phyloP scores from a whole-genome alignment of 2,888 invertebrate species.

The Laothoe populi region DNA sequence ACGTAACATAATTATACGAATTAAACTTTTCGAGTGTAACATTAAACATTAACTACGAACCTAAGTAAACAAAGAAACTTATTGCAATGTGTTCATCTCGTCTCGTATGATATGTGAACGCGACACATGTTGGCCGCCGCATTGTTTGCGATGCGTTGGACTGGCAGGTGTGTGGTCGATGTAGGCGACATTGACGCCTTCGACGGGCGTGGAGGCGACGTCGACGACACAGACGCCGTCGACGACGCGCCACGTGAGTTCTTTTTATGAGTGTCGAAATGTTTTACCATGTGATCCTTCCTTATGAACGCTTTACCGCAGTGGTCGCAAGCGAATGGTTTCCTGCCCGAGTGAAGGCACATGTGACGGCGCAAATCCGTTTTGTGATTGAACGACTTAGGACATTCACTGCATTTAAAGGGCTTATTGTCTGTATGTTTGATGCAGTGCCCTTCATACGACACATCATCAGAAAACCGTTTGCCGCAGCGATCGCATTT shows the following conservation, averaged over 20 bases:
- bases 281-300: constrained; percentile 96
- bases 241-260: constrained; percentile 66
- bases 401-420: constrained; percentile 93
- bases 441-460: constrained; percentile 89
- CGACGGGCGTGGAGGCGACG: constrained; percentile 51
- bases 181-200: constrained; percentile 43
- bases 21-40: constrained; percentile 31
- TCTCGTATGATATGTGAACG: constrained; percentile 62
- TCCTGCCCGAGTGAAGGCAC: constrained; percentile 94
- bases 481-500: constrained; percentile 95
- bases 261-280: constrained; percentile 91
- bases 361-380: constrained; percentile 94
- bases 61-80: constrained; percentile 45
- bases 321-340: constrained; percentile 91
- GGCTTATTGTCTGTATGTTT: constrained; percentile 94
- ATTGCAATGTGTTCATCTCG: constrained; percentile 45
- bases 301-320: constrained; percentile 95
- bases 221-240: constrained; percentile 54
- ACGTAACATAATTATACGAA: constrained; percentile 31
- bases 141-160: background rate
- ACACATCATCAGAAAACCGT: constrained; percentile 89
- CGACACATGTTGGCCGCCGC: constrained; percentile 27
- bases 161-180: constrained; percentile 33
- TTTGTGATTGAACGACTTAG: constrained; percentile 96
- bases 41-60: constrained; percentile 43